A percentile compares a stretch with the other conserved stretches of the same genome.
Evolutionary conservation across 2,113 vertebrate genomes (phyloP).

Genomic region (Ciconia maguari): DNA sequence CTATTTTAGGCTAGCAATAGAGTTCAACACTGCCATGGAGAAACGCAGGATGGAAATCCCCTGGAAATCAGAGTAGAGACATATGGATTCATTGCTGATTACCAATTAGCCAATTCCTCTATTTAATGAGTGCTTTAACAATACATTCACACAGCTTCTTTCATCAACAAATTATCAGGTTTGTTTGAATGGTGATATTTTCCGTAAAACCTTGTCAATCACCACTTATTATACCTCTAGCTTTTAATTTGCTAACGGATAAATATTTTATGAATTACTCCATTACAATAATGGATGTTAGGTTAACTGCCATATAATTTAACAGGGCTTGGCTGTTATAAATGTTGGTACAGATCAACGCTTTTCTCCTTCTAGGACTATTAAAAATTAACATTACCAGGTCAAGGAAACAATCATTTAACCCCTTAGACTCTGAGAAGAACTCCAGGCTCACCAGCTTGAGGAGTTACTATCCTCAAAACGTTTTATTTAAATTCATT

Average conservation of each 20-base stretch:
- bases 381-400: background rate
- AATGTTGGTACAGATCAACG: background rate
- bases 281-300: conserved; percentile 36
- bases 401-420: background rate
- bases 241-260: conserved; percentile 26
- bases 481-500: background rate
- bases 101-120: conserved; percentile 22
- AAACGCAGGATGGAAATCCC: background rate
- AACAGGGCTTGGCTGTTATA: background rate
- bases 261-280: conserved; percentile 55
- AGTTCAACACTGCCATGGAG: background rate
- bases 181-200: conserved; percentile 11
- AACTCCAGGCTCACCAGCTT: background rate
- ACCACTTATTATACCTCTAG: background rate
- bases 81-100: background rate
- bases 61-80: background rate
- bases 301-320: conserved; percentile 32
- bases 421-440: background rate
- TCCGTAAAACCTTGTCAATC: conserved; percentile 10
- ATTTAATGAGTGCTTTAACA: conserved; percentile 41
- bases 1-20: background rate
- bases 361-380: background rate
- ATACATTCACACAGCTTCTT: conserved; percentile 16
- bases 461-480: background rate
- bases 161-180: conserved; percentile 21